phyloP scores from a whole-genome alignment of 2,797 vertebrate species.

The Yasuhikotakia modesta region DNA sequence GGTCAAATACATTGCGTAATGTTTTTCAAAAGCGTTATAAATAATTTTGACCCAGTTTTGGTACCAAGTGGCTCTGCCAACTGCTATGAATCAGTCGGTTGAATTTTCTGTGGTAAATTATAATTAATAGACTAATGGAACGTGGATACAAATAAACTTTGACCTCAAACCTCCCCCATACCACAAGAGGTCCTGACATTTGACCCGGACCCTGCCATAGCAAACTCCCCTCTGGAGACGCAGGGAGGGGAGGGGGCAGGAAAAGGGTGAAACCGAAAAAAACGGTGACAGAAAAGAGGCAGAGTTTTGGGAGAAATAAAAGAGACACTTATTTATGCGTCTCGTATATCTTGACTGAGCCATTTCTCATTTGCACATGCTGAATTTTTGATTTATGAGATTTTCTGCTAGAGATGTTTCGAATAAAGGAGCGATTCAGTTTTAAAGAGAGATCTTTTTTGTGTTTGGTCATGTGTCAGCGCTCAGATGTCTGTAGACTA shows the following conservation, averaged over 20 bases:
- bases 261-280: constrained; percentile 5
- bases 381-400: constrained; percentile 9
- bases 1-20: background rate
- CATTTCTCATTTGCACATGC: constrained; percentile 37
- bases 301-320: constrained; percentile 29
- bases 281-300: background rate
- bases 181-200: constrained; percentile 18
- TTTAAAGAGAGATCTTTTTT: constrained; percentile 13
- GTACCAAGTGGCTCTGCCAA: background rate
- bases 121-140: constrained; percentile 25
- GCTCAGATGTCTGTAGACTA: constrained; percentile 2
- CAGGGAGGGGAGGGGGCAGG: background rate
- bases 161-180: constrained; percentile 9
- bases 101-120: background rate
- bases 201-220: constrained; percentile 6
- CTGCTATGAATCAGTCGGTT: constrained; percentile 2
- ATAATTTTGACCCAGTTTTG: constrained; percentile 5
- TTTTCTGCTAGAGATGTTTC: constrained; percentile 30
- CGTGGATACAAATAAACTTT: constrained; percentile 20
- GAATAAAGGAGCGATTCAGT: constrained; percentile 35
- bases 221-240: constrained; percentile 3
- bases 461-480: background rate
- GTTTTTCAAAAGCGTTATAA: constrained; percentile 20
- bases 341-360: constrained; percentile 6
- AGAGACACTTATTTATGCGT: constrained; percentile 10